Evolutionary conservation across 2,113 vertebrate genomes (phyloP).

Genomic region (Argyrosomus japonicus): DNA sequence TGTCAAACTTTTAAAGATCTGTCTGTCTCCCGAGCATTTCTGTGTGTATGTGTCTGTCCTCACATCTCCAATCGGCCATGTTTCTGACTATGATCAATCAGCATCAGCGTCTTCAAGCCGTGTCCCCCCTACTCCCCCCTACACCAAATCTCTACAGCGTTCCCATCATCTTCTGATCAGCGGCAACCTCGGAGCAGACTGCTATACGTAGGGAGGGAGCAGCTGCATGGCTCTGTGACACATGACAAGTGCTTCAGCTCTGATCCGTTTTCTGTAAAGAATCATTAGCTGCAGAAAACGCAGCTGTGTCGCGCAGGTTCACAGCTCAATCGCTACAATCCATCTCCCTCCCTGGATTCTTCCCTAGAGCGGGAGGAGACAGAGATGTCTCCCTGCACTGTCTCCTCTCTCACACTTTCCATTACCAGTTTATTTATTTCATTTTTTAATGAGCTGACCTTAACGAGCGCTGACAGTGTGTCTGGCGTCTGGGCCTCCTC

Average conservation of each 20-base stretch:
- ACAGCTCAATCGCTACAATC: slow-evolving; percentile 65
- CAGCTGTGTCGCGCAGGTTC: slow-evolving; percentile 73
- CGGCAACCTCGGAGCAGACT: slow-evolving; percentile 43
- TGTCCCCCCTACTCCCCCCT: background rate
- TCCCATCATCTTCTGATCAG: slow-evolving; percentile 65
- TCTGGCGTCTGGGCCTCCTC: slow-evolving; percentile 72
- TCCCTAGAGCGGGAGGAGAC: slow-evolving; percentile 47
- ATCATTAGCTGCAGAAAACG: slow-evolving; percentile 78
- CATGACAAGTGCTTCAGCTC: slow-evolving; percentile 76
- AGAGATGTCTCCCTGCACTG: slow-evolving; percentile 47
- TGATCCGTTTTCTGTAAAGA: slow-evolving; percentile 78
- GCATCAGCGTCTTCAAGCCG: slow-evolving; percentile 52
- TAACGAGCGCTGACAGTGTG: slow-evolving; percentile 79
- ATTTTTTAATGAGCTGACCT: slow-evolving; percentile 81
- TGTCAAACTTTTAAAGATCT: slow-evolving; percentile 62
- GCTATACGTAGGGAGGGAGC: slow-evolving; percentile 20
- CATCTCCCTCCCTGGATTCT: slow-evolving; percentile 54
- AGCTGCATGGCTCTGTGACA: slow-evolving; percentile 70
- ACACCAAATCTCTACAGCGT: slow-evolving; percentile 34
- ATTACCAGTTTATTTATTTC: slow-evolving; percentile 73
- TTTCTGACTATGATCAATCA: slow-evolving; percentile 70
- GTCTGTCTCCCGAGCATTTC: slow-evolving; percentile 57
- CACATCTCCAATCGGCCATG: slow-evolving; percentile 66
- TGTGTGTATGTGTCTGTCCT: slow-evolving; percentile 42
- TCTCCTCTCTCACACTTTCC: slow-evolving; percentile 56